Evolutionary conservation across 2,888 invertebrate species (phyloP), one percentile per base, ranked within the genome.

Genomic region (Caradrina kadenii): DNA sequence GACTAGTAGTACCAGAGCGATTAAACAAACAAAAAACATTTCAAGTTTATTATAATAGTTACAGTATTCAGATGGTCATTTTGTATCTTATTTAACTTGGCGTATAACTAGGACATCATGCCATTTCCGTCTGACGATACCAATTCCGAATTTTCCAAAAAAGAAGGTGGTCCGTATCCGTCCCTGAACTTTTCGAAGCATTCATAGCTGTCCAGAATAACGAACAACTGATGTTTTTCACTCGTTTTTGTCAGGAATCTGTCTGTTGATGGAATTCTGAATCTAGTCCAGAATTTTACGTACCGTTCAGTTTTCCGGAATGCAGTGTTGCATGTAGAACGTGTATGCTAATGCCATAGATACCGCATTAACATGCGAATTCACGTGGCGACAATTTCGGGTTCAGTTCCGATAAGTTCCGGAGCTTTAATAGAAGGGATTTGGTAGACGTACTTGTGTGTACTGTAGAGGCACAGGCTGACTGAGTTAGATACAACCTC

Each of bases 321-420:
- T 50, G 48, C 80, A 49, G 49, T 35, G 54, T 69, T 50, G 69
- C 80, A 64, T 69, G 52, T 49, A 69, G 22, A 69, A 75, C 56
- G 59, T 64, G 50, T 59, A 69, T 63, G 45, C 55, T 66, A 77
- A 77, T 63, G 39, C 55, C 55, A 59, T 48, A 39, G 65, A 76
- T 50, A 45, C 55, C 26, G 48, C 39, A 63, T 63, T 63, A 39
- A 54, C 26, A 77, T 69, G 65, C 70, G 39, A 52, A 63, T 69
- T 66, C 65, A 76, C 59, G 60, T 54, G 68, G 42, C 52, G 64
- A 52, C 54, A 64, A 62, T 70, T 76, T 66, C 65, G 76, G 60
- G 63, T 66, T 53, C 49, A 60, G 56, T 70, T 70, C 63, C 65
- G 50, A 76, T 69, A 63, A 76, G 59, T 80, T 69, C 31, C 11